Base-by-base conservation (phyloP, 1,140 invertebrate genomes). In the Stegodyphus mimosarum region DNA sequence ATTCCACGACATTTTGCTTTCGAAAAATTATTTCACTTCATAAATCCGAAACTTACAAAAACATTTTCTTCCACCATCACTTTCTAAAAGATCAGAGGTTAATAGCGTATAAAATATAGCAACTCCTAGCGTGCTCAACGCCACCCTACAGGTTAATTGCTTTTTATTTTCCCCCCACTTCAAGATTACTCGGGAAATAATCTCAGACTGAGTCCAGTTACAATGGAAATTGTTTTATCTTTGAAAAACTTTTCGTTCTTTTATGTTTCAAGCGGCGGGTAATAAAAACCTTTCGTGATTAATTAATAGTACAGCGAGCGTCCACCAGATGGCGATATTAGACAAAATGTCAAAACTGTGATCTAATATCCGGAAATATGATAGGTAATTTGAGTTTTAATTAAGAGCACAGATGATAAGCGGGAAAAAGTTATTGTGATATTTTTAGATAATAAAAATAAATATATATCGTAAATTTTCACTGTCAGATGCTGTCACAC, bases 21-120 rank as follows among this genome's bases (percentile, higher is more conserved):
- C 33, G 33, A 33, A 33, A 33, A 33, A 33, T 33, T 33, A 33
- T 33, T 33, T 33, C 33, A 33, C 33, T 33, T 33, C 33, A 33
- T 33, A 33, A 33, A 33, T 33, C 33, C 33, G 3, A 33, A 33
- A 33, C 33, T 3, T 33, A 33, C 33, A 33, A 33, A 33, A 33
- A 33, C 33, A 33, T 33, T 33, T 33, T 33, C 33, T 77, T 64
- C 63, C 15, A 51, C 13, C 70, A 73, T 60, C 63, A 74, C 71
- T 83, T 83, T 52, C 15, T 7, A 60, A 55, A 74, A 74, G 80
- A 52, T 64, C 80, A 73, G 17, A 83, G 80, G 80, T 83, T 83
- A 83, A 83, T 83, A 83, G 80, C 70, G 71, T 74, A 83, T 83
- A 74, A 83, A 83, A 83, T 83, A 83, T 83, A 83, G 71, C 80